phyloP scores from a whole-genome alignment of 64 coral and sea anemone genomes.

The Actinia equina region DNA sequence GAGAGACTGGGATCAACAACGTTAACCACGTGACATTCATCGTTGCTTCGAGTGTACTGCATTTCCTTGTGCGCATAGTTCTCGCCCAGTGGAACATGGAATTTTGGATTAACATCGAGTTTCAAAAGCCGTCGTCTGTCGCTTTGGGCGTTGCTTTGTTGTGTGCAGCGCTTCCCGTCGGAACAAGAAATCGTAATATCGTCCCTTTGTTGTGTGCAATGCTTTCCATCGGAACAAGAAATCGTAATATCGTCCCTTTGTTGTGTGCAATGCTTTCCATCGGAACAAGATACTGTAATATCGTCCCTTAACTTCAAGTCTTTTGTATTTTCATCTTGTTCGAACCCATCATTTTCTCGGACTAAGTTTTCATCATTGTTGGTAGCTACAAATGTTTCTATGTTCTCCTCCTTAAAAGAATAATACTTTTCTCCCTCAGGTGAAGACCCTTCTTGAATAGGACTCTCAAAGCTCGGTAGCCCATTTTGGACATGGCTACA shows the following conservation, averaged over 20 bases:
- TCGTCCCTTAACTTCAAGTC: not conserved
- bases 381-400: not conserved
- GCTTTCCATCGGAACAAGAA: too few species aligned
- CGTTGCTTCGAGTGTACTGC: slow-evolving; percentile 41
- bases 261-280: too few species aligned
- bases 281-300: too few species aligned
- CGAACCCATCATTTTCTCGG: not conserved
- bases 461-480: not conserved
- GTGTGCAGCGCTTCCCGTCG: not conserved
- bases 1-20: slow-evolving; percentile 34
- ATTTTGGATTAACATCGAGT: not conserved
- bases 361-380: not conserved
- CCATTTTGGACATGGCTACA: not conserved
- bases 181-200: not conserved
- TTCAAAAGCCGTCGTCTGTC: not conserved
- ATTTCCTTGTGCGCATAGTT: slow-evolving; percentile 38
- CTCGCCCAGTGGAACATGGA: not conserved
- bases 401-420: not conserved
- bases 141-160: not conserved
- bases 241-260: too few species aligned
- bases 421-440: not conserved
- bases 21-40: slow-evolving; percentile 51
- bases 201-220: not conserved
- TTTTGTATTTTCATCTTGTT: not conserved
- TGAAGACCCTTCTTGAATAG: not conserved